Evolutionary conservation across 1,140 invertebrate species (phyloP).

Genomic region (Ditylenchus dipsaci): DNA sequence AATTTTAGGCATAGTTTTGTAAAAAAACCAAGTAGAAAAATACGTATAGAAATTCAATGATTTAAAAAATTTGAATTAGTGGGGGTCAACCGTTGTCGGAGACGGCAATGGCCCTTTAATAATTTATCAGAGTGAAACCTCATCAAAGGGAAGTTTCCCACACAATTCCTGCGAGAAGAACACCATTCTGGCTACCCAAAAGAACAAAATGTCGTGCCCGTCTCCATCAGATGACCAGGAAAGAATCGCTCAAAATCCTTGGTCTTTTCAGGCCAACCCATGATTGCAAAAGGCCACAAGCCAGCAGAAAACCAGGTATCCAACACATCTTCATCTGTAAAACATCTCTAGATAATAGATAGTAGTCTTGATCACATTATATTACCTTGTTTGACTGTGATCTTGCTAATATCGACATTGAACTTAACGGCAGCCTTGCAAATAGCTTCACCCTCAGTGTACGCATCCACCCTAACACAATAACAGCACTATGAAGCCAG

Average conservation of each 20-base stretch:
- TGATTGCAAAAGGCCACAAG: conserved; percentile 90
- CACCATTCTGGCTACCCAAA: conserved; percentile 99
- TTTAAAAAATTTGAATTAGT: too few species aligned
- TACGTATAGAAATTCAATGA: too few species aligned
- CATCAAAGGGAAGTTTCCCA: conserved; percentile 80
- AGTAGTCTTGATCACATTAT: conserved; percentile 12
- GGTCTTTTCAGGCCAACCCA: conserved; percentile 86
- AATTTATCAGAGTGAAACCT: conserved; percentile 51
- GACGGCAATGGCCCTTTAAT: too few species aligned
- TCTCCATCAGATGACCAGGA: conserved; percentile 82
- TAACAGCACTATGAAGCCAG: too few species aligned
- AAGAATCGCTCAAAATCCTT: conserved; percentile 72
- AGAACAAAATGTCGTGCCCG: conserved; percentile 98
- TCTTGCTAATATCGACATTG: conserved; percentile 63
- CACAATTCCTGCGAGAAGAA: conserved; percentile 86
- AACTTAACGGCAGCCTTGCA: conserved; percentile 78
- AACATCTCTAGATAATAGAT: not conserved
- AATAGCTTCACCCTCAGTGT: conserved; percentile 75
- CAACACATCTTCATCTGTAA: conserved; percentile 86
- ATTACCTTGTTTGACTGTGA: conserved; percentile 67
- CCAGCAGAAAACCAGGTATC: conserved; percentile 99
- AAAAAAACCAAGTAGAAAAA: too few species aligned
- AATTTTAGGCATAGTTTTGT: too few species aligned
- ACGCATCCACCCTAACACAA: conserved; percentile 75
- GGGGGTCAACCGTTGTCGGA: too few species aligned